Evolutionary conservation across 1,140 invertebrate genomes (phyloP), one percentile per base, ranked within the genome.

Genomic region (Thereuonema tuberculata): DNA sequence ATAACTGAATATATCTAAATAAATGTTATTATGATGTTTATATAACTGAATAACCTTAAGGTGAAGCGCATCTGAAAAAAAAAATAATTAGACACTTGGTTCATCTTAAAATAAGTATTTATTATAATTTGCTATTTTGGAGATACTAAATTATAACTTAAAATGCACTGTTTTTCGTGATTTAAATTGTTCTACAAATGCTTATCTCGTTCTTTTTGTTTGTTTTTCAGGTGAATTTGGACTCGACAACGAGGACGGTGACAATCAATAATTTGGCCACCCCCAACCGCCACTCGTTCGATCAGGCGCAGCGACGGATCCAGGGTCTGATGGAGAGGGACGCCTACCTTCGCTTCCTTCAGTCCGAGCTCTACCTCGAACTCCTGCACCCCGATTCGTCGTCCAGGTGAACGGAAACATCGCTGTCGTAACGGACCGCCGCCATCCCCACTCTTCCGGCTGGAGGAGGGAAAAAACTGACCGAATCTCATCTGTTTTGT

Each of bases 301-400:
- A 79, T 65, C 69, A 71, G 21, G 80, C 80, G 28, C 80, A 81
- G 67, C 72, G 75, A 61, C 67, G 77, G 49, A 74, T 81, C 46
- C 78, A 81, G 67, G 72, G 73, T 1, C 66, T 81, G 26, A 76
- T 81, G 73, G 80, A 81, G 66, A 76, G 77, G 37, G 80, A 81
- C 63, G 77, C 78, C 9, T 81, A 81, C 62, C 68, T 76, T 14
- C 69, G 80, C 25, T 81, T 81, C 66, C 68, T 81, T 9, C 74
- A 78, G 61, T 80, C 77, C 24, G 74, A 77, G 49, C 66, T 77
- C 15, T 79, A 78, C 64, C 65, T 70, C 57, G 74, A 77, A 60
- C 72, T 78, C 1, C 55, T 75, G 2, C 70, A 74, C 62, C 70
- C 71, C 14, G 68, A 67, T 24, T 24, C n/a, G 25, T 26, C 17